Evolutionary conservation across 2,113 vertebrate species (phyloP).

Genomic region (Pollimyrus isidori): DNA sequence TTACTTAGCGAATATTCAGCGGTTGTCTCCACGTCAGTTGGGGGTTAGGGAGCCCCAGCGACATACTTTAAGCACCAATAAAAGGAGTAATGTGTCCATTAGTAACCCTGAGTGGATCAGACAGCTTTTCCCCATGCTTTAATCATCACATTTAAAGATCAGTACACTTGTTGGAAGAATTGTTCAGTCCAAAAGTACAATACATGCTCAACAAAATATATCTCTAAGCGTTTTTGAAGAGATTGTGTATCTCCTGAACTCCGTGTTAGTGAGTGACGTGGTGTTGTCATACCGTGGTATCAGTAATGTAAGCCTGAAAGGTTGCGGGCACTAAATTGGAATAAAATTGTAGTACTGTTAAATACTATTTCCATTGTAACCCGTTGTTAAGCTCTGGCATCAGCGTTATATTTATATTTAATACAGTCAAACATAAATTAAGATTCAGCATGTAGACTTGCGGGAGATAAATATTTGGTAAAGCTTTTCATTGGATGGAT

Average conservation of each 20-base stretch:
- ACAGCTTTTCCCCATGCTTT: neutral
- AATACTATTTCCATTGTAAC: neutral
- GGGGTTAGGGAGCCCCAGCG: slow-evolving; percentile 29
- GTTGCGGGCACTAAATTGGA: neutral
- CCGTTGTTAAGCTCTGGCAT: neutral
- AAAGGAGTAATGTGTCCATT: neutral
- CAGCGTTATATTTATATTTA: neutral
- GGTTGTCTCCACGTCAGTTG: slow-evolving; percentile 42
- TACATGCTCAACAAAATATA: neutral
- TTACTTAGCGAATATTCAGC: slow-evolving; percentile 47
- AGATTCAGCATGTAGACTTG: neutral
- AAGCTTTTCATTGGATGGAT: neutral
- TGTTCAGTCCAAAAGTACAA: neutral
- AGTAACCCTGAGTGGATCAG: neutral
- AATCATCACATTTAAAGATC: neutral
- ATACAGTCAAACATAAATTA: neutral
- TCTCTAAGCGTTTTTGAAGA: neutral
- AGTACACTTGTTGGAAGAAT: neutral
- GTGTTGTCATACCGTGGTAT: neutral
- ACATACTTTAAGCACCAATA: neutral
- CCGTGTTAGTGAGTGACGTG: neutral
- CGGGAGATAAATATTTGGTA: neutral
- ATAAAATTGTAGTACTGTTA: neutral
- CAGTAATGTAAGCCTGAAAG: neutral
- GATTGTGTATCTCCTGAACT: neutral